A percentile compares a stretch with the other conserved stretches of the same genome.
phyloP scores from a whole-genome alignment of 2,797 vertebrate genomes.

The Molossus alvarezi region DNA sequence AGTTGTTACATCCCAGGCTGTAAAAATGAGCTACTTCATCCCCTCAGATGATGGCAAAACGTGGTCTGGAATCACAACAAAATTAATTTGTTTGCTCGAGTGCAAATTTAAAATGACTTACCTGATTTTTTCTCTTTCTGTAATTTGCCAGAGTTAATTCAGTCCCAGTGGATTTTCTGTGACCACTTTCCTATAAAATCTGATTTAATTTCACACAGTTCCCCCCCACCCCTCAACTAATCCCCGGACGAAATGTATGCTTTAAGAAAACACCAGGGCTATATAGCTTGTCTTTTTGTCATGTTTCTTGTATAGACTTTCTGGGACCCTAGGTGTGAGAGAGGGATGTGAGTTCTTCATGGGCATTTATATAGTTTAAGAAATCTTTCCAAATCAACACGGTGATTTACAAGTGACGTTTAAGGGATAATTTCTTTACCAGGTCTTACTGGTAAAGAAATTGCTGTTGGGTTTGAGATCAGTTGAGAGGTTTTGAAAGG shows the following conservation, averaged over 20 bases:
- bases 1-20: constrained; percentile 44
- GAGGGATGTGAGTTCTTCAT: background rate
- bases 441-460: background rate
- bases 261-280: constrained; percentile 57
- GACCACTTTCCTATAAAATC: constrained; percentile 74
- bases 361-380: constrained; percentile 59
- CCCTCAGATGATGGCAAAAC: constrained; percentile 65
- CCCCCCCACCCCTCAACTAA: background rate
- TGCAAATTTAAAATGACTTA: constrained; percentile 83
- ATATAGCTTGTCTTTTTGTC: constrained; percentile 4
- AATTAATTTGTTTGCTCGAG: constrained; percentile 82
- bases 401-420: background rate
- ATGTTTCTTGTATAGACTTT: constrained; percentile 41
- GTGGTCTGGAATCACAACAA: constrained; percentile 79
- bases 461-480: constrained; percentile 6
- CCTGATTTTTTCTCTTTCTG: constrained; percentile 69
- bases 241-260: constrained; percentile 32
- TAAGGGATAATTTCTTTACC: constrained; percentile 52
- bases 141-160: constrained; percentile 80
- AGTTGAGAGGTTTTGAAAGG: constrained; percentile 39
- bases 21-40: constrained; percentile 73
- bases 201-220: constrained; percentile 52
- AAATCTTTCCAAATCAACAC: constrained; percentile 42
- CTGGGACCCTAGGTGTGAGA: constrained; percentile 28
- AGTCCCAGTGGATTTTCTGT: constrained; percentile 71